phyloP scores from a whole-genome alignment of 2,797 vertebrate genomes.

The Knipowitschia caucasica region DNA sequence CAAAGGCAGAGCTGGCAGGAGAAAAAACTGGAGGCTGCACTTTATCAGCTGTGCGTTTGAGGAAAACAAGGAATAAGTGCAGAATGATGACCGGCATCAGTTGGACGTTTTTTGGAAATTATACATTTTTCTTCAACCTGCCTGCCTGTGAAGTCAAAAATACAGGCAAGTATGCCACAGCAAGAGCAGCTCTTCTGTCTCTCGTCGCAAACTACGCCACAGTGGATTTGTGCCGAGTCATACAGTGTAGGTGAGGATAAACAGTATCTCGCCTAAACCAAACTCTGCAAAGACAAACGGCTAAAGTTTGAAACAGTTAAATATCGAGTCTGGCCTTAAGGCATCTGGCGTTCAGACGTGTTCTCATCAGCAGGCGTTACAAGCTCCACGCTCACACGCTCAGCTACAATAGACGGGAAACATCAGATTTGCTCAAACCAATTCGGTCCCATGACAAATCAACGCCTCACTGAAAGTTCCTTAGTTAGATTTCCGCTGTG shows the following conservation, averaged over 20 bases:
- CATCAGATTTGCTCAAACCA: constrained; percentile 42
- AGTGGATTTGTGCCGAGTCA: background rate
- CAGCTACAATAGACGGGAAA: constrained; percentile 51
- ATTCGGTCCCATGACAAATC: constrained; percentile 54
- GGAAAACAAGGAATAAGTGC: too few relatives aligned
- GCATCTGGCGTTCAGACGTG: background rate
- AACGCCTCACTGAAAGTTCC: constrained; percentile 38
- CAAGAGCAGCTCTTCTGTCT: background rate
- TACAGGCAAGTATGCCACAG: background rate
- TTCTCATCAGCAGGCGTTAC: constrained; percentile 54
- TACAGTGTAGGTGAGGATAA: background rate
- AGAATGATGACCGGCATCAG: too few relatives aligned
- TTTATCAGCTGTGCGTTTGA: too few relatives aligned
- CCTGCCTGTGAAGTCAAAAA: background rate
- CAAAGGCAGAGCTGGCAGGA: too few relatives aligned
- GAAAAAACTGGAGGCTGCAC: too few relatives aligned
- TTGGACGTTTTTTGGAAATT: too few relatives aligned
- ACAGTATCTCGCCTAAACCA: too few relatives aligned
- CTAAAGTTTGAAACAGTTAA: background rate
- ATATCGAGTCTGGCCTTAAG: background rate
- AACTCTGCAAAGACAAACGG: background rate
- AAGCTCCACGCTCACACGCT: constrained; percentile 27
- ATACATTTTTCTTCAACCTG: too few relatives aligned
- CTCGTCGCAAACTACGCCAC: too few relatives aligned
- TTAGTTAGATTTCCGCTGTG: constrained; percentile 23